A percentile compares a stretch with the other conserved stretches of the same genome.
These are phyloP conservation scores for Papilio machaon DNA, from an alignment of 1,140 invertebrate species.

Conservation along the genomic window DNA sequence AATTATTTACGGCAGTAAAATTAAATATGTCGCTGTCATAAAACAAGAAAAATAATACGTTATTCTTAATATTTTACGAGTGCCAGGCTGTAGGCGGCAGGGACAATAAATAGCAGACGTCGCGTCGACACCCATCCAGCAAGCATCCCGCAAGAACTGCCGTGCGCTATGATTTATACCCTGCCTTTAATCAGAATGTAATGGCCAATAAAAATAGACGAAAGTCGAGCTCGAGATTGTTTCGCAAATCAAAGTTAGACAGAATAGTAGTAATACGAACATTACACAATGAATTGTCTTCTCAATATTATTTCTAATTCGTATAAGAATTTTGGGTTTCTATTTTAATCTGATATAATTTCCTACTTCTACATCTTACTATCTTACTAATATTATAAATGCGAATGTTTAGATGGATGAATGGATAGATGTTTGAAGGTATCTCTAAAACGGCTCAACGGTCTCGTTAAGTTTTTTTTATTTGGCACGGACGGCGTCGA, in stretches of 20 bases:
- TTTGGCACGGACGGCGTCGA: too few species aligned
- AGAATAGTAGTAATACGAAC: neutral
- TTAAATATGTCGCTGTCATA: constrained; percentile 57
- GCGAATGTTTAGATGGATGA: too few species aligned
- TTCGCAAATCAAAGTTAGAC: neutral
- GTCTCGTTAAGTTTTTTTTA: too few species aligned
- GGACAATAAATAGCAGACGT: constrained; percentile 49
- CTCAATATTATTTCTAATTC: neutral
- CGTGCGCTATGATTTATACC: constrained; percentile 46
- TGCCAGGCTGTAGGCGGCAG: constrained; percentile 46
- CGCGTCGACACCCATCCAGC: constrained; percentile 43
- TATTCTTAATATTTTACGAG: constrained; percentile 55
- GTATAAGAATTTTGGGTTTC: neutral
- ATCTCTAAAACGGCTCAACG: too few species aligned
- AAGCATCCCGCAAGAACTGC: constrained; percentile 43
- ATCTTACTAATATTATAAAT: too few species aligned
- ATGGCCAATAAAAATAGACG: constrained; percentile 50
- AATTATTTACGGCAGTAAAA: constrained; percentile 59
- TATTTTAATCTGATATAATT: too few species aligned
- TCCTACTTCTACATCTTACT: too few species aligned
- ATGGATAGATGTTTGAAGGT: too few species aligned
- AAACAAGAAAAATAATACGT: constrained; percentile 60
- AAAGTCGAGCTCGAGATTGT: constrained; percentile 23
- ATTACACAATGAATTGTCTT: neutral
- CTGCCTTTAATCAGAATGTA: constrained; percentile 48